Conservation (phyloP, 2,113 vertebrate genomes). For the Menura novaehollandiae region DNA sequence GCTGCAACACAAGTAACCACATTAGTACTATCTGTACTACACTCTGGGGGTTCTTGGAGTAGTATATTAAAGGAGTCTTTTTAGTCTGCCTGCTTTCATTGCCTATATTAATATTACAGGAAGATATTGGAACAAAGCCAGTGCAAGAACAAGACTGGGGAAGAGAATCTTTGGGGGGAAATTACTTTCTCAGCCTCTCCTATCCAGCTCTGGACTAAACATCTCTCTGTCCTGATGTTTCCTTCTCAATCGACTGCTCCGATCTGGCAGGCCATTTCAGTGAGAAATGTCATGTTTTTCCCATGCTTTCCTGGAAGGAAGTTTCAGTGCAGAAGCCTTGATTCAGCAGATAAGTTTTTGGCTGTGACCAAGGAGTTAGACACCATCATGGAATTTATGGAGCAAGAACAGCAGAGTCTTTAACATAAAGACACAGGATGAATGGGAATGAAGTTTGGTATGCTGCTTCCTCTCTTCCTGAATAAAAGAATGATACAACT, state of each 20-base stretch:
- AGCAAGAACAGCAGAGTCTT: not conserved
- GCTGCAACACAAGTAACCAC: not conserved
- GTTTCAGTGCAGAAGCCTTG: slow-evolving; percentile 2
- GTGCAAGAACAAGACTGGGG: not conserved
- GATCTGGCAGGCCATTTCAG: not conserved
- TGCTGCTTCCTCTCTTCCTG: not conserved
- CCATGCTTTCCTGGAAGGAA: not conserved
- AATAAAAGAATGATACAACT: not conserved
- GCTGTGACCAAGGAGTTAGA: not conserved
- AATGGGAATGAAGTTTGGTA: not conserved
- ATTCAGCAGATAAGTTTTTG: slow-evolving; percentile 32
- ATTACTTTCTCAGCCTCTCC: not conserved
- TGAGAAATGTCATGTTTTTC: not conserved
- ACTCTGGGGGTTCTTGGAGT: not conserved
- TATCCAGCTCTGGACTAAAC: not conserved
- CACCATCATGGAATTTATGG: not conserved
- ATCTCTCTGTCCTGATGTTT: not conserved
- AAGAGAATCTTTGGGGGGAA: not conserved
- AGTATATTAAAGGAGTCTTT: not conserved
- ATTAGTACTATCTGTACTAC: not conserved
- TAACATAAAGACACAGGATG: not conserved
- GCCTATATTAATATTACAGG: not conserved
- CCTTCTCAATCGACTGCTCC: not conserved
- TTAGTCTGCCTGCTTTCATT: not conserved
- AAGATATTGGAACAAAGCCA: not conserved